These are phyloP conservation scores for Amphipyra berbera DNA, from an alignment of 2,888 invertebrate species.

Conservation along the genomic window DNA sequence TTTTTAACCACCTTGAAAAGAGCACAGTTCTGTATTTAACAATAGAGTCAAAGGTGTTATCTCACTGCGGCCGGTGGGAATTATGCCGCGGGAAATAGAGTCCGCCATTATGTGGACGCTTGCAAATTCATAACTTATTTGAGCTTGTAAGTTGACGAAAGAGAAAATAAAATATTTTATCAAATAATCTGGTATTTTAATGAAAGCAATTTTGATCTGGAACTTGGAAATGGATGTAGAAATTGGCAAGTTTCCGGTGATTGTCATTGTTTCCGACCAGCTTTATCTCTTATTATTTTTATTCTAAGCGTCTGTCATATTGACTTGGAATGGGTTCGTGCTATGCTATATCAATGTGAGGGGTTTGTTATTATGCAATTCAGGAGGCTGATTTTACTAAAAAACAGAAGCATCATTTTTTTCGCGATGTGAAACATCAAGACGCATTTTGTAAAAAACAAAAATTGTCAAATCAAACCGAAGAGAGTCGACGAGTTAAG, in stretches of 20 bases:
- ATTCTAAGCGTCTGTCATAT: too few species aligned
- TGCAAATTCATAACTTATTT: constrained; percentile 50
- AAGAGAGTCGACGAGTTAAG: too few species aligned
- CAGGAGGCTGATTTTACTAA: too few species aligned
- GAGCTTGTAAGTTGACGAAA: constrained; percentile 17
- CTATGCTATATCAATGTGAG: too few species aligned
- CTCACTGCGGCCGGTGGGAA: constrained; percentile 61
- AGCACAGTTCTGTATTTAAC: constrained; percentile 45
- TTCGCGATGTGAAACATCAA: too few species aligned
- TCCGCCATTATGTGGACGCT: constrained; percentile 46
- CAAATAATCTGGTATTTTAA: constrained; percentile 7
- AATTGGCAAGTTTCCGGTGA: constrained; percentile 13
- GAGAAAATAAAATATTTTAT: constrained; percentile 15
- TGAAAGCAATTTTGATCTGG: neutral
- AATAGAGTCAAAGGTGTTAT: constrained; percentile 54
- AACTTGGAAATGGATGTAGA: neutral
- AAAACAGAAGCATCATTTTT: too few species aligned
- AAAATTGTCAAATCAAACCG: too few species aligned
- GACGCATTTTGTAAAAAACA: too few species aligned
- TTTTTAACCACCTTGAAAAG: constrained; percentile 59
- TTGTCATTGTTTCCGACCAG: constrained; percentile 9
- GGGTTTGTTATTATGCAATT: too few species aligned
- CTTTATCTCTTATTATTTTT: neutral
- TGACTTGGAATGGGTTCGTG: too few species aligned
- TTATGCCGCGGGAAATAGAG: constrained; percentile 61